Evolutionary conservation across 2,888 invertebrate species (phyloP).

Genomic region (Laspeyria flexula): DNA sequence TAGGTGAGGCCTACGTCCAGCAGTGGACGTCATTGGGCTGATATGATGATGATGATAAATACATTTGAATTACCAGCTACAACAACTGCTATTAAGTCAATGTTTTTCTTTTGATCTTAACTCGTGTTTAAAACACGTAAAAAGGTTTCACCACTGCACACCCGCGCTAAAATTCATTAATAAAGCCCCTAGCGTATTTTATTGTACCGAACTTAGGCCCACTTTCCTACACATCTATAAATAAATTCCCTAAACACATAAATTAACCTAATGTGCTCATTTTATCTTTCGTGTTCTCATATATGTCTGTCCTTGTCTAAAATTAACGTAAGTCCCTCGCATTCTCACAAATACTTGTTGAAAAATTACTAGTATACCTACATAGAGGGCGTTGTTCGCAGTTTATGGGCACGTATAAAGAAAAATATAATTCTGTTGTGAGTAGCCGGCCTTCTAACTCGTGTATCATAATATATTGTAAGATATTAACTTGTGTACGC

Average conservation of each 20-base stretch:
- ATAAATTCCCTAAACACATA: conserved; percentile 60
- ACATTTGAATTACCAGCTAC: no score
- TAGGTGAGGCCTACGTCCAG: no score
- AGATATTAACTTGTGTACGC: conserved; percentile 44
- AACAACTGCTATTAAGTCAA: no score
- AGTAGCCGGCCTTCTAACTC: conserved; percentile 60
- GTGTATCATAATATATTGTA: conserved; percentile 55
- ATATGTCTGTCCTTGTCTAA: conserved; percentile 66
- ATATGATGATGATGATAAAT: no score
- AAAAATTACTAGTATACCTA: conserved; percentile 59
- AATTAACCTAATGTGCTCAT: conserved; percentile 68
- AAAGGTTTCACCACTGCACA: no score
- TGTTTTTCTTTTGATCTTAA: no score
- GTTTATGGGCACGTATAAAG: conserved; percentile 44
- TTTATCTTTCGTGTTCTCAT: conserved; percentile 57
- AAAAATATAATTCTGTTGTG: conserved; percentile 55
- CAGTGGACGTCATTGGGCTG: no score
- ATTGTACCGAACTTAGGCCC: conserved; percentile 22
- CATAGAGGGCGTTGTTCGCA: conserved; percentile 33
- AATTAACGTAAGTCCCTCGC: conserved; percentile 67
- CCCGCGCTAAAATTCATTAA: not conserved
- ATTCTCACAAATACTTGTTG: conserved; percentile 60
- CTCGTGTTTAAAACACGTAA: no score
- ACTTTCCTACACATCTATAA: conserved; percentile 31
- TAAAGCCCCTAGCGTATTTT: conserved; percentile 30